A percentile compares a stretch with the other conserved stretches of the same genome.
phyloP scores from a whole-genome alignment of 2,888 invertebrate genomes.

The Epinotia bilunana region DNA sequence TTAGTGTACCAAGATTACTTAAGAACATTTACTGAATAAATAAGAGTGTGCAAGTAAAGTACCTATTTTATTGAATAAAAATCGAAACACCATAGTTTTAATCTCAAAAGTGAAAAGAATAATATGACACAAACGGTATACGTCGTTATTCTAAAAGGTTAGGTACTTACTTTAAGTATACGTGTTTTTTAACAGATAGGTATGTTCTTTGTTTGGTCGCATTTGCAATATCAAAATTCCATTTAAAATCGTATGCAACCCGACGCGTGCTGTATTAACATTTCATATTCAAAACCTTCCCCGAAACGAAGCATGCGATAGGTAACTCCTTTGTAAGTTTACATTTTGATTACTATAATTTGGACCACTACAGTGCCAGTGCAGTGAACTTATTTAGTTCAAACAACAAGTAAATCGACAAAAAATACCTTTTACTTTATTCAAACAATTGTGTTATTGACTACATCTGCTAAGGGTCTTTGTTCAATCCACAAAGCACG shows the following conservation, averaged over 20 bases:
- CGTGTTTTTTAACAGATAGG: too few relatives aligned
- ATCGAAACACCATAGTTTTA: too few relatives aligned
- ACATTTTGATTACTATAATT: conserved; percentile 11
- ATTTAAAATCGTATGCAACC: conserved; percentile 48
- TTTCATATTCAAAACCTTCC: conserved; percentile 47
- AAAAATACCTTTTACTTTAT: too few relatives aligned
- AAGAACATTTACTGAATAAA: too few relatives aligned
- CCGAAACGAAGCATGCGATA: conserved; percentile 20
- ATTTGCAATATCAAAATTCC: conserved; percentile 43
- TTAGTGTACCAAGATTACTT: too few relatives aligned
- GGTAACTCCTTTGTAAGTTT: conserved; percentile 24
- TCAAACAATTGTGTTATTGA: conserved; percentile 11
- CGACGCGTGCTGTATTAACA: conserved; percentile 50
- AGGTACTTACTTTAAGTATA: too few relatives aligned
- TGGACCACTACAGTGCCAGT: not conserved
- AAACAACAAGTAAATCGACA: too few relatives aligned
- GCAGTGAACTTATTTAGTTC: not conserved
- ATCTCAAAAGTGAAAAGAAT: too few relatives aligned
- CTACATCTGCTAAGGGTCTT: conserved; percentile 1
- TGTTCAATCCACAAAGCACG: conserved; percentile 14
- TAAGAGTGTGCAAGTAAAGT: too few relatives aligned
- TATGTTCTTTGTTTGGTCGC: conserved; percentile 19
- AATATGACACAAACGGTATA: too few relatives aligned
- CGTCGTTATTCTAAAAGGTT: too few relatives aligned
- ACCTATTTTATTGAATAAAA: too few relatives aligned